phyloP scores from a whole-genome alignment of 2,888 invertebrate species.

The Cremastobaeus sp. region DNA sequence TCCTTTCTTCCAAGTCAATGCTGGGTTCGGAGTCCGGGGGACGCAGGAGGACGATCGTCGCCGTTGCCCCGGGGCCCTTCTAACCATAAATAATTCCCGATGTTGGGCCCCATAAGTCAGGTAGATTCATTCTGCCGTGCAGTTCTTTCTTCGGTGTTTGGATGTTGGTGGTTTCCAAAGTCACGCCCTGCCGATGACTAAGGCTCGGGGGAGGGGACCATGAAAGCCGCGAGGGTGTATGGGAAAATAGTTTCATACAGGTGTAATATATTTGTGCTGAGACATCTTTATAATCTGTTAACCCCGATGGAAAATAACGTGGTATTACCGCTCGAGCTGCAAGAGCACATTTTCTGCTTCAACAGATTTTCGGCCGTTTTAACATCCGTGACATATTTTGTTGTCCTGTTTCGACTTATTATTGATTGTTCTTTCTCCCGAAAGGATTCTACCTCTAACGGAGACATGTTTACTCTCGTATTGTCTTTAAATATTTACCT shows the following conservation, averaged over 20 bases:
- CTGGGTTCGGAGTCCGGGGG: constrained; percentile 30
- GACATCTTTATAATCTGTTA: constrained; percentile 76
- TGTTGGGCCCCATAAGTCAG: constrained; percentile 77
- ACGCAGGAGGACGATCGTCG: constrained; percentile 52
- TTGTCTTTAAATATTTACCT: no score
- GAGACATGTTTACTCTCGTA: no score
- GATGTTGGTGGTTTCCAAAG: constrained; percentile 75
- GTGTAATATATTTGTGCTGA: constrained; percentile 72
- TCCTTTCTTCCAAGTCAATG: constrained; percentile 2
- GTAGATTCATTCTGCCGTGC: constrained; percentile 70
- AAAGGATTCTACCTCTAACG: no score
- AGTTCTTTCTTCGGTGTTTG: constrained; percentile 70
- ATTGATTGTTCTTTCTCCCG: no score
- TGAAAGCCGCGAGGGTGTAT: constrained; percentile 64
- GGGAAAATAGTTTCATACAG: constrained; percentile 72
- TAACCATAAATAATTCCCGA: constrained; percentile 75
- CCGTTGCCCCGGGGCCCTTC: constrained; percentile 66
- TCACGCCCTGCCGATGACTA: constrained; percentile 73
- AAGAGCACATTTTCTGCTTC: constrained; percentile 11
- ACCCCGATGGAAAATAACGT: constrained; percentile 67
- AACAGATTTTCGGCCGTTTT: no score
- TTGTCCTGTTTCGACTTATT: no score
- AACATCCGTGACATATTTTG: no score
- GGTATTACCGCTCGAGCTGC: no score
- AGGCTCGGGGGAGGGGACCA: constrained; percentile 35